phyloP scores from a whole-genome alignment of 2,888 invertebrate species.

The Cheilosia vernalis region DNA sequence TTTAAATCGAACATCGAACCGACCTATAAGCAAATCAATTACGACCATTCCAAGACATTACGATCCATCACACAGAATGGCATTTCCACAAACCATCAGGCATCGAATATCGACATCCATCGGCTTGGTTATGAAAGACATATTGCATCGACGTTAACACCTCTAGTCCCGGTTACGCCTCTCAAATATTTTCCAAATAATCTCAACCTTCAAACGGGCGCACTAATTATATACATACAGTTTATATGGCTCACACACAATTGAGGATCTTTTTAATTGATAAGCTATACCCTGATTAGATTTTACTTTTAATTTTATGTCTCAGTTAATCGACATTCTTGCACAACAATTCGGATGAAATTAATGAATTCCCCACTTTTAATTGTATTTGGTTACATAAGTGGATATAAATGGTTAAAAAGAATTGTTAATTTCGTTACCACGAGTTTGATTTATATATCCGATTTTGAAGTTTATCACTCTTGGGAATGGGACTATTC shows the following conservation, averaged over 20 bases:
- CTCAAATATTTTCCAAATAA: neutral
- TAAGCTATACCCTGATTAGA: constrained; percentile 60
- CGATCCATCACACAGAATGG: no score
- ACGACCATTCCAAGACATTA: no score
- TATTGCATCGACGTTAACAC: neutral
- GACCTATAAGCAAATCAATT: no score
- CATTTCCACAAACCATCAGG: neutral
- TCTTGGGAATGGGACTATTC: neutral
- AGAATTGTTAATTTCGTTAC: neutral
- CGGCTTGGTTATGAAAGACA: neutral
- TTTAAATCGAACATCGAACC: no score
- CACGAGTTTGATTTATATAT: constrained; percentile 3
- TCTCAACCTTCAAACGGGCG: constrained; percentile 17
- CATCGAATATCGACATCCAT: neutral
- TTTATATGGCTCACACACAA: constrained; percentile 22
- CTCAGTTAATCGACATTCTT: constrained; percentile 17
- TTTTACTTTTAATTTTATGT: constrained; percentile 24
- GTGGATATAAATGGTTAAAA: constrained; percentile 1
- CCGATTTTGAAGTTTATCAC: constrained; percentile 1
- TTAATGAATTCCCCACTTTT: constrained; percentile 1
- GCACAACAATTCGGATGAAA: neutral
- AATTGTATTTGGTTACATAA: constrained; percentile 10
- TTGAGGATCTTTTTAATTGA: constrained; percentile 38
- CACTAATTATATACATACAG: constrained; percentile 3
- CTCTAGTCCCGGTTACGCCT: neutral